Percentiles rank a stretch among this genome's conserved stretches.
Conservation (phyloP, 2,888 invertebrate species). For the Drosophila niveifrons region DNA sequence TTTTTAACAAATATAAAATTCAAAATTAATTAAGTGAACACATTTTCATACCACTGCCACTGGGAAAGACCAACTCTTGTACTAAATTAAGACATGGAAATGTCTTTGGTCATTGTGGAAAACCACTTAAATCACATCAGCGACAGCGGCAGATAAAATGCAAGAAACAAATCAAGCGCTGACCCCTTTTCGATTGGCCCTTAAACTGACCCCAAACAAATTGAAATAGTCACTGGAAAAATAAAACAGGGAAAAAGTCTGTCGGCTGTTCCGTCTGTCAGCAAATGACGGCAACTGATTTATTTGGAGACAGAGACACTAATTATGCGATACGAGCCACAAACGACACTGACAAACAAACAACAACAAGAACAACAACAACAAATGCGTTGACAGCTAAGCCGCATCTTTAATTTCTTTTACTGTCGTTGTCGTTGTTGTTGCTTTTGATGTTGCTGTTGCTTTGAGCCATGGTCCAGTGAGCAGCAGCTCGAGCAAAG, state of each 20-base stretch:
- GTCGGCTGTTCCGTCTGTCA: conserved; percentile 17
- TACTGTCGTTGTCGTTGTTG: conserved; percentile 57
- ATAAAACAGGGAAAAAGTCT: neutral
- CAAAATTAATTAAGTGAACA: neutral
- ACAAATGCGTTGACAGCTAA: conserved; percentile 71
- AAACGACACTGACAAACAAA: conserved; percentile 52
- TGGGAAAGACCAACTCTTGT: conserved; percentile 27
- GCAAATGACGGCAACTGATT: conserved; percentile 68
- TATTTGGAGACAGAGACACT: conserved; percentile 71
- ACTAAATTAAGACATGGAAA: conserved; percentile 71
- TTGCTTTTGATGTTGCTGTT: conserved; percentile 56
- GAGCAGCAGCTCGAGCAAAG: conserved; percentile 55
- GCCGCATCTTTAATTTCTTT: conserved; percentile 75
- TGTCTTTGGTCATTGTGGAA: conserved; percentile 52
- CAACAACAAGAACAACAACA: conserved; percentile 57
- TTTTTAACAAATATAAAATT: no score
- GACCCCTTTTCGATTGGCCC: conserved; percentile 43
- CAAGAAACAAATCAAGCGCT: conserved; percentile 55
- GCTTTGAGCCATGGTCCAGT: conserved; percentile 72
- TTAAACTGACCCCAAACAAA: conserved; percentile 39
- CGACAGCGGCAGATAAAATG: conserved; percentile 58
- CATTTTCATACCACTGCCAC: conserved; percentile 15
- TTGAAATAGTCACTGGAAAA: conserved; percentile 43
- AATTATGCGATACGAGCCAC: conserved; percentile 70
- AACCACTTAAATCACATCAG: conserved; percentile 73